Percentiles rank a stretch among this genome's conserved stretches.
Evolutionary conservation across 64 coral and sea anemone species (phyloP).

Genomic region (Astreopora myriophthalma): DNA sequence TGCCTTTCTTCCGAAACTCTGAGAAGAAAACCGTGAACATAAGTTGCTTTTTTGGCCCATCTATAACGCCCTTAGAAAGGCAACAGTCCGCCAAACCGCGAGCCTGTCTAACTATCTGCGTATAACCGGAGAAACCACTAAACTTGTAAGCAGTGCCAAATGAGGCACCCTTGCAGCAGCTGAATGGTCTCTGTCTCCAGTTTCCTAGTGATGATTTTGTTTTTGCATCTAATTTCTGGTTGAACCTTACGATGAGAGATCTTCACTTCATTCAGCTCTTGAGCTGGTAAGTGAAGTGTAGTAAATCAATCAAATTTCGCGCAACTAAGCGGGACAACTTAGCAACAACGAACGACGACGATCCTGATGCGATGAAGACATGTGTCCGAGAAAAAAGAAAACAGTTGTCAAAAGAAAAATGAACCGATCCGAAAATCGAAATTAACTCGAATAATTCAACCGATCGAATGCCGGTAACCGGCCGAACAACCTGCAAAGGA

Average conservation of each 20-base stretch:
- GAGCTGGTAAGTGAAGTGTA: slow-evolving; percentile 18
- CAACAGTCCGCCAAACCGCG: background rate
- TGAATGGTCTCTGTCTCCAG: background rate
- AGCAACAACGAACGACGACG: background rate
- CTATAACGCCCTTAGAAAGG: background rate
- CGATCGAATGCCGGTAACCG: background rate
- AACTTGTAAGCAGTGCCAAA: background rate
- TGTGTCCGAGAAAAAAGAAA: background rate
- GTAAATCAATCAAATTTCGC: background rate
- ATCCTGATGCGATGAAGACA: background rate
- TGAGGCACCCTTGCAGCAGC: background rate
- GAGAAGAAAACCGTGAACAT: too few species aligned
- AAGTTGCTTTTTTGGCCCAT: background rate
- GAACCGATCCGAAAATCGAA: background rate
- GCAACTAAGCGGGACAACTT: background rate
- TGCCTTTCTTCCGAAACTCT: background rate
- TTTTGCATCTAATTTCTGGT: background rate
- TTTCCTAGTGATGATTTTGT: background rate
- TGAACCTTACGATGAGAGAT: background rate
- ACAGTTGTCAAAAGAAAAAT: background rate
- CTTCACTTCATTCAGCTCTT: background rate
- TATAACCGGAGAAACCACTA: background rate
- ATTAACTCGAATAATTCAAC: background rate
- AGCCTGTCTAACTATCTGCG: background rate
- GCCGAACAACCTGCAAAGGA: background rate